Percentiles rank a stretch among this genome's conserved stretches.
These are phyloP conservation scores for Lipophrys pholis DNA, from an alignment of 2,113 vertebrate genomes.

Conservation along the genomic window DNA sequence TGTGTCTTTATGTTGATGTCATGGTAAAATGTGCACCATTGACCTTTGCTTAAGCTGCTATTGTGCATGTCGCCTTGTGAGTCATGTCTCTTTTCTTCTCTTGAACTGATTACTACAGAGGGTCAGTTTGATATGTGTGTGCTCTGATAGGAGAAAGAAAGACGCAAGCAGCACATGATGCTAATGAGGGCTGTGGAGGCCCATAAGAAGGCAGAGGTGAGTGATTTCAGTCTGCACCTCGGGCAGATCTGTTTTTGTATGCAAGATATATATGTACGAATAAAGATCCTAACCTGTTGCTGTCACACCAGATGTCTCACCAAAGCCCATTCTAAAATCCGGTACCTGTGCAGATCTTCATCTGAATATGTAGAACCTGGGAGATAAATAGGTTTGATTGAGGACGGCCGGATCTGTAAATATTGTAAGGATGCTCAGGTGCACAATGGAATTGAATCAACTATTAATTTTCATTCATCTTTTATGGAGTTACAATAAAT, in stretches of 20 bases:
- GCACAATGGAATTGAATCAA: background rate
- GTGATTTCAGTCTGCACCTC: constrained; percentile 20
- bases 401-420: background rate
- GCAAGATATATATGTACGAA: no score
- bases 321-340: no score
- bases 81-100: constrained; percentile 4
- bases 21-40: constrained; percentile 27
- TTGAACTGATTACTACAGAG: background rate
- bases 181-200: constrained; percentile 96
- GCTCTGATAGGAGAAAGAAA: constrained; percentile 90
- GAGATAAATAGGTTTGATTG: background rate
- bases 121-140: constrained; percentile 53
- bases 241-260: no score
- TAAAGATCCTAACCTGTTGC: no score
- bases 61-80: constrained; percentile 81
- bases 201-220: constrained; percentile 94
- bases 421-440: background rate
- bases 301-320: no score
- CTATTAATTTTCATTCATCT: no score
- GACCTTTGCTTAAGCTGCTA: constrained; percentile 77
- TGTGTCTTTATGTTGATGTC: constrained; percentile 68
- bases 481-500: no score
- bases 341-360: no score
- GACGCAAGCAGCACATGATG: constrained; percentile 94
- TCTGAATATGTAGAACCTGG: background rate